Base-by-base conservation (phyloP, 2,113 vertebrate genomes). In the Tupaia chinensis region DNA sequence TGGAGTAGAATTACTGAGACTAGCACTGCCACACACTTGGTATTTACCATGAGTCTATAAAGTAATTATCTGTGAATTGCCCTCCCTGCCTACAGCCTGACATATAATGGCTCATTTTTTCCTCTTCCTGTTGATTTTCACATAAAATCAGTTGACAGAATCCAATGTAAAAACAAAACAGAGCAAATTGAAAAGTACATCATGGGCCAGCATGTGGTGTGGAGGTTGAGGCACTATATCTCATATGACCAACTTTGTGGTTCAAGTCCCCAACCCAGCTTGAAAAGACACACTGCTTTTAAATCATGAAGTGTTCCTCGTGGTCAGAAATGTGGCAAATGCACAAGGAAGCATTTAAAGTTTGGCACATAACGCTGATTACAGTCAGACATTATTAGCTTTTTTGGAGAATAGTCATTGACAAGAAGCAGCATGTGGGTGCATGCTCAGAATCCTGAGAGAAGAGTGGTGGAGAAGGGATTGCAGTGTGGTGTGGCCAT, bases 331-430 rank as follows among this genome's bases (percentile, higher is more conserved):
- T 17, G 58, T 87, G 79, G 12, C 61, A 20, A 10, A 53, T 19
- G 17, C 34, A 23, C 34, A 56, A 88, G 69, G n/a, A 58, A 66
- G 63, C 29, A 22, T 66, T 76, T 87, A 60, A 91, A 86, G 44
- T 29, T 86, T 87, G 25, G 0, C 34, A 10, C 63, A 13, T 25
- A 58, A 78, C 44, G 34, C 65, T 97, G 94, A 78, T 85, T 78
- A 63, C 61, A 56, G 65, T 15, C 88, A 25, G 87, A 25, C 19
- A 9, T 54, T 54, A 44, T 79, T 60, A 66, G 54, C 65, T 25
- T 92, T 93, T 32, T 66, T 89, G 72, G 60, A 92, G 81, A 72
- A 89, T 11, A 68, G 85, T 58, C 82, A 81, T 34, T 76, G 76
- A 27, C 53, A 54, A 95, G 77, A 92, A 85, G 78, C 29, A 69